These are phyloP conservation scores for Amblyteles armatorius DNA, from an alignment of 2,888 invertebrate genomes.

Conservation along the genomic window DNA sequence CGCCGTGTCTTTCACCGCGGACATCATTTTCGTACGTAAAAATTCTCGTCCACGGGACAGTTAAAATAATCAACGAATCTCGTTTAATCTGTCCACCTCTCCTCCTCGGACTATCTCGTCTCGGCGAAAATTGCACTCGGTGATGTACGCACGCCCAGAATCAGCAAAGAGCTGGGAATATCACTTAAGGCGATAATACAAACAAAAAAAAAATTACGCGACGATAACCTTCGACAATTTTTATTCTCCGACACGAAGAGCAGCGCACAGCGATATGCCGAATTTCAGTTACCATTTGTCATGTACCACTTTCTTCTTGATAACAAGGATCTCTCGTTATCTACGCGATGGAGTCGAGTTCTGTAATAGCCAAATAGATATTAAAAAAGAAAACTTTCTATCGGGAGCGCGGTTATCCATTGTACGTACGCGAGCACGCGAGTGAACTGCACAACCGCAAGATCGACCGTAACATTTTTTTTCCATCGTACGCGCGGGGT, in stretches of 20 bases:
- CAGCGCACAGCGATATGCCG: not conserved
- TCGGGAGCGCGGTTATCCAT: not conserved
- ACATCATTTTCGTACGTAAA: conserved; percentile 10
- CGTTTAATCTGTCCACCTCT: not conserved
- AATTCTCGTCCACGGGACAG: not conserved
- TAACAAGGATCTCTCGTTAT: not conserved
- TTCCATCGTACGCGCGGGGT: conserved; percentile 35
- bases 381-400: not conserved
- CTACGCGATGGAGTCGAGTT: not conserved
- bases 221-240: conserved; percentile 14
- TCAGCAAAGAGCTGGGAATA: not conserved
- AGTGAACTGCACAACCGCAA: conserved; percentile 65
- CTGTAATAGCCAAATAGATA: not conserved
- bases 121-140: conserved; percentile 7
- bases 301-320: conserved; percentile 9
- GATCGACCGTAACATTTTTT: conserved; percentile 59
- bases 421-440: conserved; percentile 43
- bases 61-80: conserved; percentile 2
- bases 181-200: not conserved
- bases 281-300: not conserved
- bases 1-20: conserved; percentile 56
- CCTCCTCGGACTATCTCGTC: not conserved
- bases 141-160: conserved; percentile 5
- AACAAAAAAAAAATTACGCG: not conserved
- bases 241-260: not conserved